phyloP scores from a whole-genome alignment of 2,888 invertebrate genomes.

The Catocala sponsa region DNA sequence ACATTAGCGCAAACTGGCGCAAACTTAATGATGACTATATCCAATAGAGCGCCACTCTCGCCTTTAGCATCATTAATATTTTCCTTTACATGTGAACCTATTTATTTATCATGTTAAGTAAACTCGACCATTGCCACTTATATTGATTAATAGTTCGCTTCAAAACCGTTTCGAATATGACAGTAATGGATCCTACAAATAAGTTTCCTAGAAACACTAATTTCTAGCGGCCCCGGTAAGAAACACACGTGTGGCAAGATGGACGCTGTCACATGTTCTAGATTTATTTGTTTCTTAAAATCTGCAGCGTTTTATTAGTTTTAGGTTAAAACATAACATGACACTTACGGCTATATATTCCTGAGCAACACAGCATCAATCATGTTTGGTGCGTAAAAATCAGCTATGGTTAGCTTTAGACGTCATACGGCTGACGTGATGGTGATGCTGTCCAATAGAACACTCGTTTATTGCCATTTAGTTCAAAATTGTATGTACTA shows the following conservation, averaged over 20 bases:
- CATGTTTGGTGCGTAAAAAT: neutral
- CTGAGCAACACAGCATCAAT: too few species aligned
- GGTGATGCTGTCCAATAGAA: too few species aligned
- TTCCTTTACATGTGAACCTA: too few species aligned
- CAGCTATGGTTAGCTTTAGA: too few species aligned
- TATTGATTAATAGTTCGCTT: slow-evolving; percentile 5
- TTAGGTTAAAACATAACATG: neutral
- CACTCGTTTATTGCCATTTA: too few species aligned
- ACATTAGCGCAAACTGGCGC: too few species aligned
- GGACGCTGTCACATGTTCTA: slow-evolving; percentile 2
- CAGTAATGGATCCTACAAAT: slow-evolving; percentile 39
- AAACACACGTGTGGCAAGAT: slow-evolving; percentile 9
- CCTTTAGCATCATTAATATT: too few species aligned
- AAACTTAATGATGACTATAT: too few species aligned
- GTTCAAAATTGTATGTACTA: too few species aligned
- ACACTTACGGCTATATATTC: too few species aligned
- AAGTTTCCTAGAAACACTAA: slow-evolving; percentile 33
- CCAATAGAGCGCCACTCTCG: too few species aligned
- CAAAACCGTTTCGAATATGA: slow-evolving; percentile 28
- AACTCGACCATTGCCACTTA: neutral
- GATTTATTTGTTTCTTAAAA: slow-evolving; percentile 2
- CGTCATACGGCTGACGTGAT: too few species aligned
- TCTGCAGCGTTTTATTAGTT: slow-evolving; percentile 8
- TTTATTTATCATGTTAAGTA: neutral
- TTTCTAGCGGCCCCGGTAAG: slow-evolving; percentile 10